Evolutionary conservation across 2,113 vertebrate genomes (phyloP).

Genomic region (Muntiacus muntjak): DNA sequence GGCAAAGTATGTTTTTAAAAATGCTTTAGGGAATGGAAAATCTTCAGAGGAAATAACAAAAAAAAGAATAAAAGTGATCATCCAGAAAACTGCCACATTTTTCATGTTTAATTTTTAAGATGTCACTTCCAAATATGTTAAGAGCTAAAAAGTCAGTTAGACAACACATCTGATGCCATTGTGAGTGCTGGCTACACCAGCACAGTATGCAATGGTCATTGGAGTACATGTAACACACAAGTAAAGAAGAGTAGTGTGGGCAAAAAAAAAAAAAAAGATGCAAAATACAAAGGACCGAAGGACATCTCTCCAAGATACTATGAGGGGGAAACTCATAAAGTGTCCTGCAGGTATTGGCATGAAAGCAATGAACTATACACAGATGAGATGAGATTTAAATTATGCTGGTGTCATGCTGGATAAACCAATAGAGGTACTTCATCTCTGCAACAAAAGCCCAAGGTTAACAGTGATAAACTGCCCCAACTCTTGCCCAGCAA

Average conservation of each 20-base stretch:
- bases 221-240: not conserved
- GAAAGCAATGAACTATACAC: conserved; percentile 11
- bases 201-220: not conserved
- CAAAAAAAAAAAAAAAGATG: not conserved
- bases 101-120: not conserved
- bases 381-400: not conserved
- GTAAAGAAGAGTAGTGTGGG: not conserved
- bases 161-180: not conserved
- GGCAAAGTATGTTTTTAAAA: not conserved
- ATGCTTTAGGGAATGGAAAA: not conserved
- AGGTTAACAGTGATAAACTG: conserved; percentile 46
- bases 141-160: not conserved
- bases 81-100: not conserved
- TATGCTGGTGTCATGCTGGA: not conserved
- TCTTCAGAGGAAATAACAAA: not conserved
- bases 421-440: conserved; percentile 41
- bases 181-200: not conserved
- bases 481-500: not conserved
- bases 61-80: not conserved
- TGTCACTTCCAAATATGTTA: conserved; percentile 3
- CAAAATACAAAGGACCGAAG: not conserved
- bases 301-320: not conserved
- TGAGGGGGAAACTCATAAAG: not conserved
- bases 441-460: not conserved
- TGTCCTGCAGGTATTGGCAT: not conserved